phyloP scores from a whole-genome alignment of 2,113 vertebrate genomes.

The Hiodon tergisus region DNA sequence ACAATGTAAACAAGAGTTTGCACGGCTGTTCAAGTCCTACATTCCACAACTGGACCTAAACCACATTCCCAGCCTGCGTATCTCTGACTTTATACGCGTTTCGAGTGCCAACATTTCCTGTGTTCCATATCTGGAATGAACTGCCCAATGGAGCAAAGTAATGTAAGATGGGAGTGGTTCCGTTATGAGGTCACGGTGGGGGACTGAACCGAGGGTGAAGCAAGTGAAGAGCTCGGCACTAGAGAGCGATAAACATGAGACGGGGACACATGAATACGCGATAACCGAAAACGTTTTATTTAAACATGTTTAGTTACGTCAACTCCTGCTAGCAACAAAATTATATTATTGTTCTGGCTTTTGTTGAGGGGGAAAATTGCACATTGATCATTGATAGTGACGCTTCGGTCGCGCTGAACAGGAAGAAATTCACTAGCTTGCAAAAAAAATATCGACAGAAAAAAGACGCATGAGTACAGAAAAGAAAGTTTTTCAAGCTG shows the following conservation, averaged over 20 bases:
- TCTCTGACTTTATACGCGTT: conserved; percentile 22
- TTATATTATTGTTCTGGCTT: conserved; percentile 1
- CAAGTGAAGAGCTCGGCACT: conserved; percentile 26
- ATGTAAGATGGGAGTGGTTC: conserved; percentile 49
- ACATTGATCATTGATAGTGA: background rate
- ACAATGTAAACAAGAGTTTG: conserved; percentile 13
- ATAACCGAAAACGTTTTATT: conserved; percentile 30
- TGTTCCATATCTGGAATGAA: conserved; percentile 45
- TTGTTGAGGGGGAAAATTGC: conserved; percentile 6
- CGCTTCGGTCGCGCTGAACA: conserved; percentile 20
- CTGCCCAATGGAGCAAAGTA: conserved; percentile 39
- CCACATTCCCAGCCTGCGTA: conserved; percentile 28
- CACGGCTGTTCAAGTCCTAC: conserved; percentile 23
- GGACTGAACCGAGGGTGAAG: conserved; percentile 41
- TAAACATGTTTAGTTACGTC: conserved; percentile 25
- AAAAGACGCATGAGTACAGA: conserved; percentile 16
- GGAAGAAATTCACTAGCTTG: conserved; percentile 28
- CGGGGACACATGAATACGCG: conserved; percentile 21
- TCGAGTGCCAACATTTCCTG: conserved; percentile 42
- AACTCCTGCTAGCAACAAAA: background rate
- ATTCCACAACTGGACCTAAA: conserved; percentile 33
- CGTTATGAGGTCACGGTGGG: conserved; percentile 52
- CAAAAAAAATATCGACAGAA: conserved; percentile 17
- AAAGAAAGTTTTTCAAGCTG: conserved; percentile 23
- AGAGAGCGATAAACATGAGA: conserved; percentile 37